These are phyloP conservation scores for Poecilobothrus nobilitatus DNA, from an alignment of 2,888 invertebrate species.

Conservation along the genomic window DNA sequence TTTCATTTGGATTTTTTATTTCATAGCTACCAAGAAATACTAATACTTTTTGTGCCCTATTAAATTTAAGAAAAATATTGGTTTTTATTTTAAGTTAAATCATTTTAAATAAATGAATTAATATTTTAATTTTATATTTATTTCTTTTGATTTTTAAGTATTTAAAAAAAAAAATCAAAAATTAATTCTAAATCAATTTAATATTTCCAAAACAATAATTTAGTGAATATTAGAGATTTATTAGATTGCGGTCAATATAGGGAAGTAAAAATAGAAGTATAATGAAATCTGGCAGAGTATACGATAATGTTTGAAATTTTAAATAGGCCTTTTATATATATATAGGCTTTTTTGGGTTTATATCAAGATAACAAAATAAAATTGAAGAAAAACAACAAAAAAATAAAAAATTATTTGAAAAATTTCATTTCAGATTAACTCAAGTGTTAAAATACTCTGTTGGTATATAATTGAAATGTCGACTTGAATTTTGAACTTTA, in stretches of 20 bases:
- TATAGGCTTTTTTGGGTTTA: background rate
- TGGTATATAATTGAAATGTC: constrained; percentile 2
- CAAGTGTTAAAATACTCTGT: background rate
- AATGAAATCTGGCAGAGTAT: no score
- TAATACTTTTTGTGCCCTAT: constrained; percentile 35
- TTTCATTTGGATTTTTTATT: constrained; percentile 37
- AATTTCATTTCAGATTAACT: background rate
- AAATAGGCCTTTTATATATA: no score
- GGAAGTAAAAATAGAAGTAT: no score
- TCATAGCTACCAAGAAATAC: constrained; percentile 41
- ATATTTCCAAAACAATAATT: no score
- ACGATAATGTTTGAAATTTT: no score
- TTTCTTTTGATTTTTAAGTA: no score
- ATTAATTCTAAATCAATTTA: no score
- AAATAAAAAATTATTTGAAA: background rate
- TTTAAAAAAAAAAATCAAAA: no score
- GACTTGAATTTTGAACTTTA: background rate
- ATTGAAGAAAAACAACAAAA: background rate
- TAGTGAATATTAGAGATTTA: no score
- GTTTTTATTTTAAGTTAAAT: background rate
- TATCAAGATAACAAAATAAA: background rate
- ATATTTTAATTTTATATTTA: no score
- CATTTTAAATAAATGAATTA: no score
- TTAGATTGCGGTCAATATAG: no score
- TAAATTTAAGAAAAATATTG: background rate